These are phyloP conservation scores for Chelon labrosus DNA, from an alignment of 2,797 vertebrate species.

Conservation along the genomic window DNA sequence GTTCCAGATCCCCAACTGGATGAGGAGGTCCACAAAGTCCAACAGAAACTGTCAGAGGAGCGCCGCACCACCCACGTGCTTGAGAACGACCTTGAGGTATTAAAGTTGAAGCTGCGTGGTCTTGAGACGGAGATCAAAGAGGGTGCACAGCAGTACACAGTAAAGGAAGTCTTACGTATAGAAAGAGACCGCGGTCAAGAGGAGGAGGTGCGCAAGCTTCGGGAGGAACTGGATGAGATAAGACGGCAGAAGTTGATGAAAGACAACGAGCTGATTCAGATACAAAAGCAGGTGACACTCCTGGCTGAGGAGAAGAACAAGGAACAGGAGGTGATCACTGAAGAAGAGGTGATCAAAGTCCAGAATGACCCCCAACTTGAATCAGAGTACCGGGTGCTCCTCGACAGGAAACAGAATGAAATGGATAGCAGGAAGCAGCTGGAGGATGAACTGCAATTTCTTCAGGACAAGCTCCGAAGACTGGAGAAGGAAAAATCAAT, in stretches of 20 bases:
- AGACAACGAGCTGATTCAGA: slow-evolving; percentile 88
- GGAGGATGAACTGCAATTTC: slow-evolving; percentile 92
- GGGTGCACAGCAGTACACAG: slow-evolving; percentile 93
- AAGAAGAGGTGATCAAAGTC: slow-evolving; percentile 94
- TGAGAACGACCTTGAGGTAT: slow-evolving; percentile 90
- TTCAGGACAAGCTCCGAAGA: slow-evolving; percentile 91
- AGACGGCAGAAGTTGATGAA: slow-evolving; percentile 89
- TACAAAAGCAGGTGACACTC: slow-evolving; percentile 88
- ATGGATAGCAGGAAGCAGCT: slow-evolving; percentile 84
- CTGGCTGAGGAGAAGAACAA: slow-evolving; percentile 90
- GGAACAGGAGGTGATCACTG: slow-evolving; percentile 91
- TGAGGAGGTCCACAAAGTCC: slow-evolving; percentile 90
- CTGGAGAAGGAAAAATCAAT: slow-evolving; percentile 95
- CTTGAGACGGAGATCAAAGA: slow-evolving; percentile 90
- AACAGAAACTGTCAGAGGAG: slow-evolving; percentile 92
- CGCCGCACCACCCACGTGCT: slow-evolving; percentile 89
- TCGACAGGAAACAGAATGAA: slow-evolving; percentile 89
- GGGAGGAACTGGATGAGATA: slow-evolving; percentile 92
- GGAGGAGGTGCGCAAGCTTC: slow-evolving; percentile 90
- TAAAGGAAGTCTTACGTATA: slow-evolving; percentile 96
- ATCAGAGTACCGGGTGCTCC: slow-evolving; percentile 87
- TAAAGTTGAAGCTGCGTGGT: slow-evolving; percentile 85
- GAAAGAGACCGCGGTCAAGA: slow-evolving; percentile 92
- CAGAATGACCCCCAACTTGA: slow-evolving; percentile 95
- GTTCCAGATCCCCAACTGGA: slow-evolving; percentile 94